phyloP scores from a whole-genome alignment of 2,888 invertebrate species.

The Drosophila sordidula region DNA sequence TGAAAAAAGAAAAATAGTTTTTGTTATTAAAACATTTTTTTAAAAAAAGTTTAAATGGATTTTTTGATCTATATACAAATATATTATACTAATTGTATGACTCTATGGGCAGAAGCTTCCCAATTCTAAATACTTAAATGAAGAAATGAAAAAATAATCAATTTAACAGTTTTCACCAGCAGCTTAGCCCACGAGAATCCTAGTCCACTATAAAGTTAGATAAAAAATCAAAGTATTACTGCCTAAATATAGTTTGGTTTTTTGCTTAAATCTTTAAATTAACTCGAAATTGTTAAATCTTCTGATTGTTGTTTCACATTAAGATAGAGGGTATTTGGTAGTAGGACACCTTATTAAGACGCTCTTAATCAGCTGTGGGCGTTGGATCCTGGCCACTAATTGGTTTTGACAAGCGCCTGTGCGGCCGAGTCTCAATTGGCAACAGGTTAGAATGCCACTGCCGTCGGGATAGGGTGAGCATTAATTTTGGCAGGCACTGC shows the following conservation, averaged over 20 bases:
- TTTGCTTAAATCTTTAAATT: too few relatives aligned
- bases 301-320: not conserved
- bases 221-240: too few relatives aligned
- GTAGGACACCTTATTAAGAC: not conserved
- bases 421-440: conserved; percentile 49
- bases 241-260: too few relatives aligned
- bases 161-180: too few relatives aligned
- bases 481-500: conserved; percentile 47
- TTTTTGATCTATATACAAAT: not conserved
- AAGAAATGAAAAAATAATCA: too few relatives aligned
- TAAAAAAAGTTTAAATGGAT: not conserved
- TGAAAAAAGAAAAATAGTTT: too few relatives aligned
- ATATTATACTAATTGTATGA: too few relatives aligned
- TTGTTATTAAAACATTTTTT: too few relatives aligned
- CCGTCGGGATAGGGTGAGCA: conserved; percentile 24
- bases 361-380: conserved; percentile 26
- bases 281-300: not conserved
- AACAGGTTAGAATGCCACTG: conserved; percentile 57
- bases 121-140: too few relatives aligned
- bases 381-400: conserved; percentile 50
- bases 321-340: conserved; percentile 21
- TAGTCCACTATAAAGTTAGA: too few relatives aligned
- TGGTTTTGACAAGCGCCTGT: conserved; percentile 60
- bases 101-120: too few relatives aligned
- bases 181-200: too few relatives aligned